Evolutionary conservation across 1,140 invertebrate genomes (phyloP).

Genomic region (Meloidogyne hapla): DNA sequence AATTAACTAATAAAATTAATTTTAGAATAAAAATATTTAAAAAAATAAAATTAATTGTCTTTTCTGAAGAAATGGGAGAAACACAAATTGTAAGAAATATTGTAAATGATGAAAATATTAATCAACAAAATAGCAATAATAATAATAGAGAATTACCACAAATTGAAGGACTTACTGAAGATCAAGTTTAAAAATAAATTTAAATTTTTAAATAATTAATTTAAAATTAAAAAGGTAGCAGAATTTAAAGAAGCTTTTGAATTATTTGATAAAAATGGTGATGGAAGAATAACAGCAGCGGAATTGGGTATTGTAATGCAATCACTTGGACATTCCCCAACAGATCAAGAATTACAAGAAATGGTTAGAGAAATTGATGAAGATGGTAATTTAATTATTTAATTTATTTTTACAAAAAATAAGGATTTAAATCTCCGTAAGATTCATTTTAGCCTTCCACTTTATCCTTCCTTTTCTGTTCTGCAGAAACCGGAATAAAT

Average conservation of each 20-base stretch:
- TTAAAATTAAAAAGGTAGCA: constrained; percentile 28
- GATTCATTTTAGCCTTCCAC: no score
- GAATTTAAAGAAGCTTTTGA: constrained; percentile 99
- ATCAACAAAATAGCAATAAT: neutral
- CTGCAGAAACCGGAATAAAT: no score
- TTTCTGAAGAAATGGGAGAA: neutral
- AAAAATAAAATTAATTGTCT: neutral
- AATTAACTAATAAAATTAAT: no score
- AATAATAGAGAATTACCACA: constrained; percentile 30
- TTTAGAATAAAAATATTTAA: neutral
- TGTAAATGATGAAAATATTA: neutral
- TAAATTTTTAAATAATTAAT: neutral
- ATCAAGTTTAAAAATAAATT: constrained; percentile 30
- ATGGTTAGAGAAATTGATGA: constrained; percentile 99
- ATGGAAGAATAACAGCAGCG: constrained; percentile 97
- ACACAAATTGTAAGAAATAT: neutral
- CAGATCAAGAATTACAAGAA: constrained; percentile 95
- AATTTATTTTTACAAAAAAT: no score
- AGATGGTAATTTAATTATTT: constrained; percentile 70
- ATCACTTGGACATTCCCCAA: constrained; percentile 95
- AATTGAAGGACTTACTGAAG: constrained; percentile 46
- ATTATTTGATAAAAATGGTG: constrained; percentile 96
- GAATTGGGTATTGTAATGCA: constrained; percentile 97
- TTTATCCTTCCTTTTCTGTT: no score
- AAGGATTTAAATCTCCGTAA: no score